Percentiles rank a stretch among this genome's conserved stretches.
Conservation (phyloP, 2,888 invertebrate species). For the Orchestes rusci region DNA sequence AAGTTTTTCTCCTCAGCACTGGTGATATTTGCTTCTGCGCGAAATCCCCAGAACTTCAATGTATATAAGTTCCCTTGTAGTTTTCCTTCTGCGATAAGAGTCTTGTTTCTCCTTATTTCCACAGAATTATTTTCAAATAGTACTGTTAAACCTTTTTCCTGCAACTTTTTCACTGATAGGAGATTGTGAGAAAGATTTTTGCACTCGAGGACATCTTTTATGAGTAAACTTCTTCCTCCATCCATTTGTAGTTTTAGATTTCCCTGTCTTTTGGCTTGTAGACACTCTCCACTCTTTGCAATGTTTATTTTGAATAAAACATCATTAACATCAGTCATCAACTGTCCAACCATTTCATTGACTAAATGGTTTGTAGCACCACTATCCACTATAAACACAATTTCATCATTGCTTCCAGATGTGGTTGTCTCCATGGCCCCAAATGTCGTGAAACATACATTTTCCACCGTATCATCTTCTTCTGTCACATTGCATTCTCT, state of each 20-base stretch:
- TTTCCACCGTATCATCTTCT: constrained; percentile 7
- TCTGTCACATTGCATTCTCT: constrained; percentile 9
- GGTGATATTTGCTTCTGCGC: not conserved
- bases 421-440: constrained; percentile 12
- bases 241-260: too few relatives aligned
- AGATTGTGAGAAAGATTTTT: constrained; percentile 22
- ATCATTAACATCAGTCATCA: too few relatives aligned
- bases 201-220: constrained; percentile 23
- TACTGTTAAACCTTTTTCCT: constrained; percentile 22
- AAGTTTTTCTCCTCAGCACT: constrained; percentile 8
- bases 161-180: constrained; percentile 25
- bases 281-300: constrained; percentile 25
- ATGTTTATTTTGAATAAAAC: constrained; percentile 25
- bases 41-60: not conserved
- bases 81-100: not conserved
- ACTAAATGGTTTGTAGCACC: constrained; percentile 28
- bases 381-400: constrained; percentile 27
- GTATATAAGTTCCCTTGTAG: not conserved
- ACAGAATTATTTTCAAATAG: constrained; percentile 14
- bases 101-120: not conserved
- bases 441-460: too few relatives aligned
- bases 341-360: constrained; percentile 13
- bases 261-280: constrained; percentile 23
- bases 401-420: constrained; percentile 4
- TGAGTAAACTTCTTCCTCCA: too few relatives aligned